Evolutionary conservation across 2,797 vertebrate species (phyloP).

Genomic region (Orestias chungarensis): DNA sequence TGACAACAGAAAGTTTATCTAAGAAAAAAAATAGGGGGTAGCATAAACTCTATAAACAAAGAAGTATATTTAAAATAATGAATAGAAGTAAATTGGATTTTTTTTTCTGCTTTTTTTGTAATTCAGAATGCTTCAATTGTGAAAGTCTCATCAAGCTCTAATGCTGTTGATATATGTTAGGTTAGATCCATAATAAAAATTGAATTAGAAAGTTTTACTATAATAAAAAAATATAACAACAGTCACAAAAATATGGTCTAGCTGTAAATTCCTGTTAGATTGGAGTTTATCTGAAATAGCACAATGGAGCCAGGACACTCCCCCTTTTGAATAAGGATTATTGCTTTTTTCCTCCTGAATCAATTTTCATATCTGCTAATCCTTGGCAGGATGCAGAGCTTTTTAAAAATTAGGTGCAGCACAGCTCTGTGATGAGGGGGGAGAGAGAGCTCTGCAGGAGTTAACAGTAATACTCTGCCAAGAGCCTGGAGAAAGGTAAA

Average conservation of each 20-base stretch:
- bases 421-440: slow-evolving; percentile 39
- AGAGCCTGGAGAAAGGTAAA: slow-evolving; percentile 53
- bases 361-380: slow-evolving; percentile 64
- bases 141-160: background rate
- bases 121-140: background rate
- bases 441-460: slow-evolving; percentile 24
- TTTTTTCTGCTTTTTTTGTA: no score
- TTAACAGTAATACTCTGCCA: slow-evolving; percentile 39
- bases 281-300: slow-evolving; percentile 19
- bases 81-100: no score
- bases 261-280: background rate
- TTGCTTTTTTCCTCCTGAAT: slow-evolving; percentile 50
- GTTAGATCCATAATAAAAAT: background rate
- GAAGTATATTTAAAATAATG: background rate
- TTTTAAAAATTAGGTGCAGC: slow-evolving; percentile 51
- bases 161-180: background rate
- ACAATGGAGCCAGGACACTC: slow-evolving; percentile 31
- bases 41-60: background rate
- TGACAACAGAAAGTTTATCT: background rate
- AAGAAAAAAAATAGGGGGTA: background rate
- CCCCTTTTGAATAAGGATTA: slow-evolving; percentile 71
- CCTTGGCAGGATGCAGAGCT: slow-evolving; percentile 51
- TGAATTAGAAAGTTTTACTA: background rate
- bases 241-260: background rate
- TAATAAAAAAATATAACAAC: no score